A percentile compares a stretch with the other conserved stretches of the same genome.
phyloP scores from a whole-genome alignment of 2,888 invertebrate species.

The Pyrochroa serraticornis region DNA sequence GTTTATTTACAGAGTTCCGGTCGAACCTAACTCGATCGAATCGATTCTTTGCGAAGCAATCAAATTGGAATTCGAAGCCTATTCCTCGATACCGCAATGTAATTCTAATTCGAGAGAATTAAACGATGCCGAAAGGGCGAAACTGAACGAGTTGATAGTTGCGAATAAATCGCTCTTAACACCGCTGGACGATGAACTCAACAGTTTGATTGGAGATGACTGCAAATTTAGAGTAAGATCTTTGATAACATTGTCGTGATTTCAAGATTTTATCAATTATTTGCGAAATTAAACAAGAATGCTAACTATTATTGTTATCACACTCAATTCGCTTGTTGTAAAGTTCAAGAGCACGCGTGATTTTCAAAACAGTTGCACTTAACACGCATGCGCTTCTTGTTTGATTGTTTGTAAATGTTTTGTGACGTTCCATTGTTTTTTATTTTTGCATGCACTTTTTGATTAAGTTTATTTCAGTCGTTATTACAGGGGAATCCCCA shows the following conservation, averaged over 20 bases:
- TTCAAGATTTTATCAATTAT: not conserved
- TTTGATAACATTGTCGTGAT: not conserved
- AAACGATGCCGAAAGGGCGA: conserved; percentile 82
- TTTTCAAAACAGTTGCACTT: too few species aligned
- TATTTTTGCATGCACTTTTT: not conserved
- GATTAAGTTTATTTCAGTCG: conserved; percentile 13
- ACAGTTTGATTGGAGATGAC: conserved; percentile 70
- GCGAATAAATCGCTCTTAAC: conserved; percentile 85
- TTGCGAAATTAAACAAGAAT: conserved; percentile 37
- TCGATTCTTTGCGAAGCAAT: conserved; percentile 86
- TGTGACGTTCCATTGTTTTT: too few species aligned
- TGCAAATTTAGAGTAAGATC: conserved; percentile 64
- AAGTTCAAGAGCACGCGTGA: too few species aligned
- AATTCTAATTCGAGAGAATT: conserved; percentile 70
- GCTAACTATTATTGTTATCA: too few species aligned
- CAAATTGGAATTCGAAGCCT: conserved; percentile 81
- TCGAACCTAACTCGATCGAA: conserved; percentile 76
- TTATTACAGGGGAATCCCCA: conserved; percentile 38
- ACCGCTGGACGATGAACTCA: conserved; percentile 83
- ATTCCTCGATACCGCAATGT: conserved; percentile 62
- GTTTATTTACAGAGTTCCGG: conserved; percentile 56
- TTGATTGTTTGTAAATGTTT: too few species aligned
- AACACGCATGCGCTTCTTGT: too few species aligned
- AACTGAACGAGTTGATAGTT: conserved; percentile 81
- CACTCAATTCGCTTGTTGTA: too few species aligned